Percentiles rank a stretch among this genome's conserved stretches.
phyloP scores from a whole-genome alignment of 37 sponge, comb jelly and placozoan genomes.

The Oscarella lobularis region DNA sequence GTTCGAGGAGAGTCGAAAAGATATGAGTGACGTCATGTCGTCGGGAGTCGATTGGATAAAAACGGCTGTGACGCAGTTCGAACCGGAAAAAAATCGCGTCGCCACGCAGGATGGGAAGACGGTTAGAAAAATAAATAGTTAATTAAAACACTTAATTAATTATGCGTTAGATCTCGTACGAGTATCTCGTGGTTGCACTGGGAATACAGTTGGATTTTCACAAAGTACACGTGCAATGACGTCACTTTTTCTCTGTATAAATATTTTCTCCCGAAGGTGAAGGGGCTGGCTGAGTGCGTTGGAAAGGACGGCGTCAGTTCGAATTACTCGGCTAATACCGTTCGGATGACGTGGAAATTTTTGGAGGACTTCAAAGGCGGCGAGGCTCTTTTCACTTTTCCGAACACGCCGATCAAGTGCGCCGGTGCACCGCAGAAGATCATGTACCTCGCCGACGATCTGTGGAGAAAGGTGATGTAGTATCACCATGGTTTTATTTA shows the following conservation, averaged over 20 bases:
- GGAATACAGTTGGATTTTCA: slow-evolving; percentile 55
- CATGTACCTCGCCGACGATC: slow-evolving; percentile 86
- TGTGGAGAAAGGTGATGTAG: slow-evolving; percentile 45
- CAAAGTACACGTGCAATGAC: slow-evolving; percentile 19
- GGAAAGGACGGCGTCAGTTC: slow-evolving; percentile 29
- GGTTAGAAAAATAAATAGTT: background rate
- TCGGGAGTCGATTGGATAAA: slow-evolving; percentile 33
- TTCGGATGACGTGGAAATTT: slow-evolving; percentile 40
- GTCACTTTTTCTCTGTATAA: background rate
- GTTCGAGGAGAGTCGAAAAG: slow-evolving; percentile 23
- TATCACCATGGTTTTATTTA: background rate
- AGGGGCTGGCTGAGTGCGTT: slow-evolving; percentile 45
- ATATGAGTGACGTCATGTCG: slow-evolving; percentile 44
- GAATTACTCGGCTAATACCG: slow-evolving; percentile 37
- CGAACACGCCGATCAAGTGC: slow-evolving; percentile 78
- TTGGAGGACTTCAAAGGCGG: slow-evolving; percentile 49
- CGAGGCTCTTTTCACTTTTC: slow-evolving; percentile 75
- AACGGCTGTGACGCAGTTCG: slow-evolving; percentile 33
- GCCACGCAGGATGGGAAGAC: slow-evolving; percentile 24
- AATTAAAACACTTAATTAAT: no score
- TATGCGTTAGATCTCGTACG: slow-evolving; percentile 56
- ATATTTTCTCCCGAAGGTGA: slow-evolving; percentile 20
- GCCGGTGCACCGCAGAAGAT: slow-evolving; percentile 95
- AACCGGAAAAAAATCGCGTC: slow-evolving; percentile 43
- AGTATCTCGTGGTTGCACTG: slow-evolving; percentile 66